Evolutionary conservation across 2,113 vertebrate genomes (phyloP), one percentile per base, ranked within the genome.

Genomic region (Micromys minutus): DNA sequence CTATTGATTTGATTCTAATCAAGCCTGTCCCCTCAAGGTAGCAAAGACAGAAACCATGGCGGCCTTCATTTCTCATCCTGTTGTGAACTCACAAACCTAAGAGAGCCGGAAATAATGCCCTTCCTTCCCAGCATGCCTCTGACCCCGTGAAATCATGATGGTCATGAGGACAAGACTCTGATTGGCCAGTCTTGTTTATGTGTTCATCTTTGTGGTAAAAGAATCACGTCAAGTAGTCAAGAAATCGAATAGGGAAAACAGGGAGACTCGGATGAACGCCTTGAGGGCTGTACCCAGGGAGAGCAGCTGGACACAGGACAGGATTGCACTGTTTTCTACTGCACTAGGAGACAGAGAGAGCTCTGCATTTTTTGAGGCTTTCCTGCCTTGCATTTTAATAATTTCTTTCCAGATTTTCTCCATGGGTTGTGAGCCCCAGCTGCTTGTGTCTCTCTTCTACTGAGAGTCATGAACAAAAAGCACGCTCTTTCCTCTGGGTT

Each of bases 281-380:
- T 52, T 17, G 89, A 57, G 12, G 39, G 31, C 2, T 69, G 34
- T 3, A 0, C 69, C 7, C 39, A 57, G n/a, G 45, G 45, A 31
- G 0, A n/a, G 52, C 52, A 55, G 21, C 69, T 83, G 36, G 4
- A 29, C 1, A 21, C 71, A 55, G 59, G 93, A 39, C 9, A 31
- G 29, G 26, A 31, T 71, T 90, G 50, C 4, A 84, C 34, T 21
- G 36, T 67, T 34, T 42, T 47, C 15, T 24, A 15, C 55, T 94
- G 81, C 39, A 29, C 77, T 42, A 6, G 21, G 67, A 84, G 74
- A 92, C 50, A 17, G 3, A 52, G 47, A 24, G 10, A 57, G 47
- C 94, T 50, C 22, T 93, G 65, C 89, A 55, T 34, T 92, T 69
- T 92, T 90, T 22, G 81, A 93, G 76, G 16, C 6, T 84, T 87